Evolutionary conservation across 2,888 invertebrate genomes (phyloP), one percentile per base, ranked within the genome.

Genomic region (Dolichopus griseipennis): DNA sequence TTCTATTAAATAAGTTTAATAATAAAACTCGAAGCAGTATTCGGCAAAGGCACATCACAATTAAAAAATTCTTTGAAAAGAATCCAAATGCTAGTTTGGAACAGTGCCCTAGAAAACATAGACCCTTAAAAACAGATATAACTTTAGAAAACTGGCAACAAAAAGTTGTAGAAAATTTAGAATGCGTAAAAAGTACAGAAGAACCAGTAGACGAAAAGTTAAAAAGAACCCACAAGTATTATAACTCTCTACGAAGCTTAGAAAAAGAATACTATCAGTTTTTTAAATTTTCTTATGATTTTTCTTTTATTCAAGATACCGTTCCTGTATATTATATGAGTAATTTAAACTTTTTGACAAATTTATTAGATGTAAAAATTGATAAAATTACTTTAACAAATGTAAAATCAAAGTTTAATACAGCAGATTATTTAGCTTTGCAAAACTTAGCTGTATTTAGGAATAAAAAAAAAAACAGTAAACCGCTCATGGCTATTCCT

Each of bases 11-110:
- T 65, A 75, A 79, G 70, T 83, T 90, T 69, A 81, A 83, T 9
- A 82, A 84, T 6, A 86, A 86, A 74, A 83, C 83, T 52, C 81
- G 88, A 64, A 83, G 82, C 2, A 84, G 87, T 73, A 81, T 89
- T 66, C 83, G 90, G 61, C 85, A 87, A 66, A 84, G 90, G 33
- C 86, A 85, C 75, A 64, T 77, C 0, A 84, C 84, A 0, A 82
- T 88, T n/a, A 74, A 80, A 65, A 82, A 79, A 69, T 86, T 84
- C 81, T 78, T 86, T 66, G 78, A 81, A 68, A 78, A 79, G 33
- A 75, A 86, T 78, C 86, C 85, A 0, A 73, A 82, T 21, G 73
- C 74, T 18, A 74, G 68, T 0, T 65, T 81, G 1, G 70, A 74
- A 0, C 75, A 79, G 67, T 70, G 80, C 52, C 81, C 79, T 0